These are phyloP conservation scores for Gambusia affinis DNA, from an alignment of 2,113 vertebrate species.

Conservation along the genomic window DNA sequence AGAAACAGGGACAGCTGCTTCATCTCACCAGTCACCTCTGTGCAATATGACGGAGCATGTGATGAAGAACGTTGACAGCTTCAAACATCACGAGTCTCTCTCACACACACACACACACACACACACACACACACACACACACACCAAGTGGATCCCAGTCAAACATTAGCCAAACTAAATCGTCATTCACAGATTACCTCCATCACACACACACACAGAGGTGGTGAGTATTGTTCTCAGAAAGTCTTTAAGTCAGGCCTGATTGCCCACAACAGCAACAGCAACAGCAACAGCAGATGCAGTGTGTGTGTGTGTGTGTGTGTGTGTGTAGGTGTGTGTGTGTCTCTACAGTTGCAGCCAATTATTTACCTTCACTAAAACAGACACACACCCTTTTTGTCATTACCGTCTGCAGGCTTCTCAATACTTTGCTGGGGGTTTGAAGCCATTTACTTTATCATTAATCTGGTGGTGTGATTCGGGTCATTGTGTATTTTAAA, in stretches of 20 bases:
- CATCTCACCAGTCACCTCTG: slow-evolving; percentile 63
- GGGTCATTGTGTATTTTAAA: no score
- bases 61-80: slow-evolving; percentile 56
- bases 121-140: not conserved
- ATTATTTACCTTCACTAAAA: not conserved
- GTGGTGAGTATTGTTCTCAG: not conserved
- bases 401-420: no score
- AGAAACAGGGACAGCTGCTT: slow-evolving; percentile 60
- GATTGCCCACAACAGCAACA: slow-evolving; percentile 3
- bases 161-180: slow-evolving; percentile 33
- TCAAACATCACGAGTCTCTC: slow-evolving; percentile 38
- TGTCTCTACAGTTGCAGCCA: not conserved
- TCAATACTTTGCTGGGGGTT: no score
- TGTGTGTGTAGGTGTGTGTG: not conserved
- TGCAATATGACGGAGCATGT: slow-evolving; percentile 56
- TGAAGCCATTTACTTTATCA: not conserved
- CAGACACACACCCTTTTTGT: not conserved
- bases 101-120: slow-evolving; percentile 14
- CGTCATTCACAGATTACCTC: slow-evolving; percentile 4
- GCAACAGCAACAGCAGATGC: not conserved
- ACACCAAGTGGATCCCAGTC: slow-evolving; percentile 1
- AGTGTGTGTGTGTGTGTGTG: not conserved
- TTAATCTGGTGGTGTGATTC: no score
- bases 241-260: slow-evolving; percentile 9
- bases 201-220: slow-evolving; percentile 1